A percentile compares a stretch with the other conserved stretches of the same genome.
Evolutionary conservation across 2,888 invertebrate genomes (phyloP).

Genomic region (Drosophila nr. perissopoda): DNA sequence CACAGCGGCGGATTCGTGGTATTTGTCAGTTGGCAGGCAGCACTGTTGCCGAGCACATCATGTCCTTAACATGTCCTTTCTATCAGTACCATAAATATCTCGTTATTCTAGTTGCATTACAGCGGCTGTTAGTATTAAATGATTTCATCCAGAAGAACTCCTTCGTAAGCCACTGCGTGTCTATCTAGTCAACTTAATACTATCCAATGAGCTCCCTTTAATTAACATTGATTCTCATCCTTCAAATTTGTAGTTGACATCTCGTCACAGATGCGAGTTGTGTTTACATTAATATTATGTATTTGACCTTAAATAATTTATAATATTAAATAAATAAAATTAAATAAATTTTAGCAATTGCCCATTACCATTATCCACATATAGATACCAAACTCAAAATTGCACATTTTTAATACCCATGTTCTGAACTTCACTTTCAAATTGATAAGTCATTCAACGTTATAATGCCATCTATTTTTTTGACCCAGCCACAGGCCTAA

Average conservation of each 20-base stretch:
- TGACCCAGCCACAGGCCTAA: too few relatives aligned
- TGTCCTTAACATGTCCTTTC: not conserved
- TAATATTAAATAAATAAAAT: not conserved
- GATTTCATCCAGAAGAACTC: not conserved
- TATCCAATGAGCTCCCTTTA: not conserved
- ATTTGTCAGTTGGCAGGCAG: slow-evolving; percentile 34
- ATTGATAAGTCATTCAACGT: not conserved
- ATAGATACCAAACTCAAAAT: not conserved
- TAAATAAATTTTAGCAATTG: not conserved
- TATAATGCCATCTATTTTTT: not conserved
- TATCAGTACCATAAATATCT: not conserved
- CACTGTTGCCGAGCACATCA: slow-evolving; percentile 26
- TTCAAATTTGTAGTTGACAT: not conserved
- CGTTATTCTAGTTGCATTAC: not conserved
- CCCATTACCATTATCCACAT: not conserved
- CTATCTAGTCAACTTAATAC: not conserved
- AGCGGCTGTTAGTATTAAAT: not conserved
- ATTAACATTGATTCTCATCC: not conserved
- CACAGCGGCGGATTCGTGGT: not conserved
- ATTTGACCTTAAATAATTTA: not conserved
- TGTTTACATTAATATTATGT: not conserved
- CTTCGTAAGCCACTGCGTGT: not conserved
- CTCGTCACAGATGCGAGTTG: not conserved
- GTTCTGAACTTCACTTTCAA: not conserved
- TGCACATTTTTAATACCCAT: not conserved